Percentiles rank a stretch among this genome's conserved stretches.
These are phyloP conservation scores for Drosophila punjabiensis DNA, from an alignment of 1,140 invertebrate species.

Conservation along the genomic window DNA sequence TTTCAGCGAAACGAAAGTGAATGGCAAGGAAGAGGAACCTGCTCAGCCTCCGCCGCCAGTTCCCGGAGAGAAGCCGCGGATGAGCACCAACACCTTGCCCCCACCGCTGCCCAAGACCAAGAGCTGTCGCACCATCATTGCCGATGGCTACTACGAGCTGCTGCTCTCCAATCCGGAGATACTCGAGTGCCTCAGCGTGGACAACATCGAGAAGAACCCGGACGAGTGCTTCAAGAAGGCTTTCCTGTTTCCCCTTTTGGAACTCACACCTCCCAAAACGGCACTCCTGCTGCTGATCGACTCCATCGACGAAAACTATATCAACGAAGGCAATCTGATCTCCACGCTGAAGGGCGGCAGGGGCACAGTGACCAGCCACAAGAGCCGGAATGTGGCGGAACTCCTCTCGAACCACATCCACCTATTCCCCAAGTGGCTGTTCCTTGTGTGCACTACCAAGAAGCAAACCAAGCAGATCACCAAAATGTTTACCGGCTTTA, in stretches of 20 bases:
- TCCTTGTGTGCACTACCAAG: constrained; percentile 95
- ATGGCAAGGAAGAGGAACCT: constrained; percentile 23
- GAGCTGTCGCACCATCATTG: constrained; percentile 88
- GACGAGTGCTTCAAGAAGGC: constrained; percentile 96
- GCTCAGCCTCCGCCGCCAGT: constrained; percentile 44
- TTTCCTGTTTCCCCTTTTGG: constrained; percentile 93
- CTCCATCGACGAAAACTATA: constrained; percentile 93
- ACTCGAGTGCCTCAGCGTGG: constrained; percentile 86
- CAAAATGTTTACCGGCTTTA: constrained; percentile 96
- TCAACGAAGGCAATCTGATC: constrained; percentile 84
- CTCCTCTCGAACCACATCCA: constrained; percentile 95
- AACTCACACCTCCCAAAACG: constrained; percentile 93
- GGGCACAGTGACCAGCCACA: constrained; percentile 85
- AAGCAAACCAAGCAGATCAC: constrained; percentile 94
- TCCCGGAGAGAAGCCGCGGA: constrained; percentile 60
- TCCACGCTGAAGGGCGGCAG: constrained; percentile 85
- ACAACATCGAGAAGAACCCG: constrained; percentile 92
- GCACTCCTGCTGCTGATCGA: constrained; percentile 95
- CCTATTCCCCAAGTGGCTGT: constrained; percentile 96
- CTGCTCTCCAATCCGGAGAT: constrained; percentile 91
- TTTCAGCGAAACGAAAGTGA: constrained; percentile 39
- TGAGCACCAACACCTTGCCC: constrained; percentile 73
- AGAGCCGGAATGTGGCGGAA: constrained; percentile 92
- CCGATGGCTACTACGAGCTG: constrained; percentile 93
- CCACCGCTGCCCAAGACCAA: constrained; percentile 88